Evolutionary conservation across 2,113 vertebrate genomes (phyloP).

Genomic region (Neoarius graeffei): DNA sequence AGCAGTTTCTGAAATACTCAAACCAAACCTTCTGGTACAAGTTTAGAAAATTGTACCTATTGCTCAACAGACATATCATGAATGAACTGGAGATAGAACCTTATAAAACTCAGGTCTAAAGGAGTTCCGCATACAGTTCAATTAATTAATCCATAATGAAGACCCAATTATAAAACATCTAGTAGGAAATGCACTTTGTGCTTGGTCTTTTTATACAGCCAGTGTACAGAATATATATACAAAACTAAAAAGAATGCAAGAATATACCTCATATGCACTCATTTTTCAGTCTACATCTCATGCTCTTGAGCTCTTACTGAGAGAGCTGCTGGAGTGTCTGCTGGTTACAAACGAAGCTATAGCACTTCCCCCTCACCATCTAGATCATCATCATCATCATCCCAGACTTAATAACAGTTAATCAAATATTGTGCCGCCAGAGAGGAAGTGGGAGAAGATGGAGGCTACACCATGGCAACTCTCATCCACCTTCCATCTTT

Average conservation of each 20-base stretch:
- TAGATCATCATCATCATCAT: conserved; percentile 19
- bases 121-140: background rate
- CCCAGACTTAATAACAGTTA: conserved; percentile 33
- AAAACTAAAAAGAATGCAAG: background rate
- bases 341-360: background rate
- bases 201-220: background rate
- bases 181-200: background rate
- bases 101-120: background rate
- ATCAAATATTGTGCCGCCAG: conserved; percentile 8
- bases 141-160: background rate
- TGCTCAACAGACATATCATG: background rate
- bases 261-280: background rate
- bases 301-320: background rate
- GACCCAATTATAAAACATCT: background rate
- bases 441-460: background rate
- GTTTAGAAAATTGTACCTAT: background rate
- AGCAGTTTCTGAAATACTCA: too few relatives aligned
- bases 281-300: background rate
- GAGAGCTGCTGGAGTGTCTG: background rate
- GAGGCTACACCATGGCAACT: background rate
- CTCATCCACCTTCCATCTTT: background rate
- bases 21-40: background rate
- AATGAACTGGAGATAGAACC: background rate
- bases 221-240: background rate
- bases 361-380: background rate